Percentiles rank a stretch among this genome's conserved stretches.
Conservation (phyloP, 1,140 invertebrate genomes). For the Alviniconcha marisindica region DNA sequence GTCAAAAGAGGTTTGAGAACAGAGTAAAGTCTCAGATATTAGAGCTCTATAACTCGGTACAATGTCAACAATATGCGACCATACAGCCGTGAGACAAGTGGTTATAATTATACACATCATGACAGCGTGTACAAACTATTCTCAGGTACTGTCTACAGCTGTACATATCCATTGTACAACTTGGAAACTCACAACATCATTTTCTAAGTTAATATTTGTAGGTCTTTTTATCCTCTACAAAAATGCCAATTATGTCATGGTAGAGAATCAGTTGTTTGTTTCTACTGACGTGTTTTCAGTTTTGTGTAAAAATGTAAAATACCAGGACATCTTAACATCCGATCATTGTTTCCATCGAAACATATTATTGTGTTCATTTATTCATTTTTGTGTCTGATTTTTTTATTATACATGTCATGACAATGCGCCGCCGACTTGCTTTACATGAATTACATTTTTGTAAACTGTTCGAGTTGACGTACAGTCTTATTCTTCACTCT, state of each 20-base stretch:
- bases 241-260: not conserved
- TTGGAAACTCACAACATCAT: not conserved
- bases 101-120: no score
- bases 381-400: not conserved
- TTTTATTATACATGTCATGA: not conserved
- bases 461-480: not conserved
- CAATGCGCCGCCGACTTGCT: constrained; percentile 31
- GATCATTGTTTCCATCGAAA: not conserved
- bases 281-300: not conserved
- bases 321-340: not conserved
- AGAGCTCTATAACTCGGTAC: no score
- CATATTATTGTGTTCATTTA: not conserved
- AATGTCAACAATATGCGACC: no score
- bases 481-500: not conserved
- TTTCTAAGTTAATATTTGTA: not conserved
- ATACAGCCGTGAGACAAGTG: no score
- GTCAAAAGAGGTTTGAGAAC: not conserved
- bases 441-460: not conserved
- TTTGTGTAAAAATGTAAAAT: not conserved
- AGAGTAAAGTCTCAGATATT: not conserved
- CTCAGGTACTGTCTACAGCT: not conserved
- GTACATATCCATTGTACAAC: not conserved
- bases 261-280: no score
- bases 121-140: not conserved
- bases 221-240: not conserved